Conservation (phyloP, 2,113 vertebrate species). For the Petroica traversi region DNA sequence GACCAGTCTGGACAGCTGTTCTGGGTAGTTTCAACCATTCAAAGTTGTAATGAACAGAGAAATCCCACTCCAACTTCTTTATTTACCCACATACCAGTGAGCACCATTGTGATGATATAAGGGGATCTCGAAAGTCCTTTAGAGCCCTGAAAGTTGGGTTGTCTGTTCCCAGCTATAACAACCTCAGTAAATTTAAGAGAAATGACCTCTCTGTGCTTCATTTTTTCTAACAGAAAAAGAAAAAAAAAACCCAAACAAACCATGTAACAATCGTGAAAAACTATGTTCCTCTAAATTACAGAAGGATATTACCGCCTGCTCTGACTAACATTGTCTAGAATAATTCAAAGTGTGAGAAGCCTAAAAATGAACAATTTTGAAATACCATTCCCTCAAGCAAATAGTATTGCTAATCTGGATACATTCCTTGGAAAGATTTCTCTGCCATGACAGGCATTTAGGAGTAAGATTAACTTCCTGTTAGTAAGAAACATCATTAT, state of each 20-base stretch:
- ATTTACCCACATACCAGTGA: neutral
- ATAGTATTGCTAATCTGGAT: neutral
- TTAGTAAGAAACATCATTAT: conserved; percentile 2
- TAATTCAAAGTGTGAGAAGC: neutral
- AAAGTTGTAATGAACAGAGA: neutral
- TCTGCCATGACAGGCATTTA: neutral
- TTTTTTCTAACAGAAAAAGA: neutral
- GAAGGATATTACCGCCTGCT: neutral
- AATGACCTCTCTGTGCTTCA: neutral
- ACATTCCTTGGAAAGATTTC: neutral
- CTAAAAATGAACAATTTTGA: neutral
- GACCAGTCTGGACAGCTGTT: neutral
- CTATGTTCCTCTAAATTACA: neutral
- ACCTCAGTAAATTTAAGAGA: neutral
- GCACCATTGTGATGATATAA: neutral
- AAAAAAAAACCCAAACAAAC: too few relatives aligned
- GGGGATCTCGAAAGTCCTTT: neutral
- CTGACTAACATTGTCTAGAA: neutral
- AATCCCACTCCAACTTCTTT: neutral
- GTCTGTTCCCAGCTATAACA: neutral
- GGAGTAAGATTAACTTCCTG: conserved; percentile 23
- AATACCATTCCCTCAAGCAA: neutral
- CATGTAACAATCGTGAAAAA: neutral
- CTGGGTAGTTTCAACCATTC: neutral
- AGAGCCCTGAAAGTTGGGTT: neutral